Conservation (phyloP, 2,797 vertebrate genomes). For the Microctenopoma stevenorrisi region DNA sequence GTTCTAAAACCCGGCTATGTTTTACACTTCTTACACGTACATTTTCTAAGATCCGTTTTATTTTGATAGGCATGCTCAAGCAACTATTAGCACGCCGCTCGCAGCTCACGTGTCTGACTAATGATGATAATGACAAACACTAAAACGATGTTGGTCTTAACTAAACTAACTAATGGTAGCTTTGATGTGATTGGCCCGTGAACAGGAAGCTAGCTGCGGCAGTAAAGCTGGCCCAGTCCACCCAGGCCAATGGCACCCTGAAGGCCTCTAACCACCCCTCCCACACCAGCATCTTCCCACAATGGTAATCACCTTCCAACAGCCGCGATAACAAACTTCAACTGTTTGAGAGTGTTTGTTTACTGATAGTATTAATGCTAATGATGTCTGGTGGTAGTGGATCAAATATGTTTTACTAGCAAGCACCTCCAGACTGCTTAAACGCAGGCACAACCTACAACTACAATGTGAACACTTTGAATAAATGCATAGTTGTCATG, state of each 20-base stretch:
- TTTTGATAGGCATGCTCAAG: conserved; percentile 23
- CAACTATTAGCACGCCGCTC: conserved; percentile 23
- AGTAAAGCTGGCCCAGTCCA: conserved; percentile 96
- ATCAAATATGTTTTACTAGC: conserved; percentile 17
- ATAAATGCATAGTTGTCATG: conserved; percentile 37
- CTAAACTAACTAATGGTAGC: conserved; percentile 75
- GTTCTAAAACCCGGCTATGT: conserved; percentile 25
- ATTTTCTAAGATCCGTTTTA: conserved; percentile 3
- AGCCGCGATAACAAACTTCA: conserved; percentile 40
- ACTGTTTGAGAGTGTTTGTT: conserved; percentile 32
- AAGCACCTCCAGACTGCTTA: conserved; percentile 13
- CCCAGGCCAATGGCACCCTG: conserved; percentile 95
- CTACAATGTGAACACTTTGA: conserved; percentile 24
- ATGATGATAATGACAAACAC: conserved; percentile 27
- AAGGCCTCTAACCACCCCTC: conserved; percentile 93
- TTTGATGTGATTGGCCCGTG: conserved; percentile 85
- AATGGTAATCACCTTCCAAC: conserved; percentile 90
- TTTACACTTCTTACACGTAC: not conserved
- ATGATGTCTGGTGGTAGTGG: conserved; percentile 39
- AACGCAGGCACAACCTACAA: conserved; percentile 15
- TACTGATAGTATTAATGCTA: conserved; percentile 27
- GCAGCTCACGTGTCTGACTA: conserved; percentile 25
- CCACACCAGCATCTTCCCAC: conserved; percentile 89
- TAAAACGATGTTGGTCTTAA: conserved; percentile 54
- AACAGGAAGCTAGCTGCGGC: conserved; percentile 98